Conservation (phyloP, 2,888 invertebrate species). For the Loripinus fragilis region DNA sequence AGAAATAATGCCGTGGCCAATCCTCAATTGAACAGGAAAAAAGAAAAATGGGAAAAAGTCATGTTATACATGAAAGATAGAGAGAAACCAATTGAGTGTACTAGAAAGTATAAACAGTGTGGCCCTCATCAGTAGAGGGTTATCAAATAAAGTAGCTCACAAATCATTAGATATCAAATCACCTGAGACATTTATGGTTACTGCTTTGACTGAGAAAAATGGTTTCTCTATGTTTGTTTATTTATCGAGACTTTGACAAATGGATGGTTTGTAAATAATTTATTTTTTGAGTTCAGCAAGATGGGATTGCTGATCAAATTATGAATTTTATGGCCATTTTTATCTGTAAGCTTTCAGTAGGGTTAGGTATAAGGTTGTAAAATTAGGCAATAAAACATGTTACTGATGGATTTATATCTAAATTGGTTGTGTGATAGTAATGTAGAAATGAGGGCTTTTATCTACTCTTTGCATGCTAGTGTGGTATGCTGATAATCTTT, state of each 20-base stretch:
- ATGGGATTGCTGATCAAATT: slow-evolving; percentile 5
- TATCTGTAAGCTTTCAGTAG: not conserved
- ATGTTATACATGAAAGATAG: no score
- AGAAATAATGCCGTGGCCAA: no score
- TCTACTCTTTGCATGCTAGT: no score
- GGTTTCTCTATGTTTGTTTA: slow-evolving; percentile 6
- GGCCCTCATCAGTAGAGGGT: not conserved
- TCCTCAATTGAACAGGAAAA: no score
- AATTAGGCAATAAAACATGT: slow-evolving; percentile 4
- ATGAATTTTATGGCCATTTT: slow-evolving; percentile 7
- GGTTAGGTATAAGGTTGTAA: not conserved
- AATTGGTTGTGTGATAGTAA: not conserved
- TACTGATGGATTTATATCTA: slow-evolving; percentile 4
- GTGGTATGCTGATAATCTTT: no score
- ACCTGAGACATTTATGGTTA: slow-evolving; percentile 11
- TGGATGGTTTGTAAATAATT: slow-evolving; percentile 14
- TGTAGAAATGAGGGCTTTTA: no score
- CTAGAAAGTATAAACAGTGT: not conserved
- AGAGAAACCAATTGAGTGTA: no score
- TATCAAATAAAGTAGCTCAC: slow-evolving; percentile 15
- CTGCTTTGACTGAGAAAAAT: slow-evolving; percentile 7
- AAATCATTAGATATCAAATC: slow-evolving; percentile 12
- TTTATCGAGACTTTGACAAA: slow-evolving; percentile 18
- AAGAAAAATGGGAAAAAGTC: no score
- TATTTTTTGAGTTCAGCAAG: not conserved